phyloP scores from a whole-genome alignment of 2,888 invertebrate genomes.

The Cremastinae sp. region DNA sequence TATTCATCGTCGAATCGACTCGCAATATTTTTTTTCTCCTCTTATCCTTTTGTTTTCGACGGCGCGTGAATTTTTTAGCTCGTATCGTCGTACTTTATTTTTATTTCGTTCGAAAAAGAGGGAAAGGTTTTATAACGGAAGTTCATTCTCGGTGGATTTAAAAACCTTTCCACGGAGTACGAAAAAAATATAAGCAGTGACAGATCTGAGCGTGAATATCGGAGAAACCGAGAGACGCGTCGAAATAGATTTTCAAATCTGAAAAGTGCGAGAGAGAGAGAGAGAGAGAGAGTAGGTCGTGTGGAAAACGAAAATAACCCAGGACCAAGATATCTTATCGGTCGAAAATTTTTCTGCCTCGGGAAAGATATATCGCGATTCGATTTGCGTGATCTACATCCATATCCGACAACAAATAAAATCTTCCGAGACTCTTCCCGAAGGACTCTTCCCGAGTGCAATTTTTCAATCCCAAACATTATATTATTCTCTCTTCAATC shows the following conservation, averaged over 20 bases:
- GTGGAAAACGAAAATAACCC: constrained; percentile 60
- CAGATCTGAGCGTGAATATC: background rate
- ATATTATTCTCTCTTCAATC: too few species aligned
- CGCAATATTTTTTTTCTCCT: background rate
- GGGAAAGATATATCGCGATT: background rate
- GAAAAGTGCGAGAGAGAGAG: background rate
- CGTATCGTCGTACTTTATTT: too few species aligned
- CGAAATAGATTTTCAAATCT: constrained; percentile 1
- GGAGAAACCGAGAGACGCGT: background rate
- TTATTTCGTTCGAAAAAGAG: too few species aligned
- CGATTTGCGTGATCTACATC: background rate
- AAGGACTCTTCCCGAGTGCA: too few species aligned
- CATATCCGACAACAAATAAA: background rate
- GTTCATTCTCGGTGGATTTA: too few species aligned
- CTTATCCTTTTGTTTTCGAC: too few species aligned
- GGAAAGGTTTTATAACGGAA: too few species aligned
- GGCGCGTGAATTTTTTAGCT: too few species aligned
- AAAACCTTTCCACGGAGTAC: too few species aligned
- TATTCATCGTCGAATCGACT: constrained; percentile 49
- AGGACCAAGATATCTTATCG: constrained; percentile 44
- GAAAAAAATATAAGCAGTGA: background rate
- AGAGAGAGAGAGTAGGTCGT: constrained; percentile 63
- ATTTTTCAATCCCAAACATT: too few species aligned
- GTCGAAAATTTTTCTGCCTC: background rate
- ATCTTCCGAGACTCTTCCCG: background rate